Evolutionary conservation across 2,888 invertebrate species (phyloP), one percentile per base, ranked within the genome.

Genomic region (Rhagonycha fulva): DNA sequence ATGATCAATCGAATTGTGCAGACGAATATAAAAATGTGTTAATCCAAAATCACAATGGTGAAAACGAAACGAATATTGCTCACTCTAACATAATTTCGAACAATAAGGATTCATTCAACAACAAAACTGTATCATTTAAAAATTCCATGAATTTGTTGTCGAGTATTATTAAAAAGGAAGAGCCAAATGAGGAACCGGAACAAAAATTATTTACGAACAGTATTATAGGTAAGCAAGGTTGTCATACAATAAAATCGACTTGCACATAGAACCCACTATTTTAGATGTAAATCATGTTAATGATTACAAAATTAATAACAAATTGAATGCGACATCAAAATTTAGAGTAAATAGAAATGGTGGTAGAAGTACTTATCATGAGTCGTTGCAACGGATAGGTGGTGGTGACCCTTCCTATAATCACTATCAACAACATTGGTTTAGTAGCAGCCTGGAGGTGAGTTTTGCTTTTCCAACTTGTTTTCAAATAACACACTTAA

Each of bases 401-500:
- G 80, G 78, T 73, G 76, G 68, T 62, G 80, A 83, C 32, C 79
- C 78, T 68, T 80, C 84, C 69, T 84, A 82, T 79, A 88, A 88
- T 82, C 85, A 86, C 78, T 87, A 88, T 81, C 88, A 88, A 79
- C 85, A 86, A 71, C 85, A 87, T 77, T 88, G 88, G 88, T 87
- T 87, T 78, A 87, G 87, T 81, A 82, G 86, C 70, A 87, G 87
- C 77, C 82, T 88, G 73, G 88, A 88, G 84, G 87, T 87, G 81
- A 81, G 19, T 80, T 14, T 10, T 66, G 14, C 0, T 2, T 11
- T 12, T 12, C 19, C 11, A 0, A 19, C 9, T 26, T 14, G n/a
- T 28, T 67, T 26, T n/a, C 11, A 11, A 19, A 11, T 12, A 9
- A 60, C 14, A 61, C 14, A 26, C 24, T 14, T 74, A 12, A 32